Evolutionary conservation across 2,888 invertebrate genomes (phyloP), one percentile per base, ranked within the genome.

Genomic region (Nomada lathburiana): DNA sequence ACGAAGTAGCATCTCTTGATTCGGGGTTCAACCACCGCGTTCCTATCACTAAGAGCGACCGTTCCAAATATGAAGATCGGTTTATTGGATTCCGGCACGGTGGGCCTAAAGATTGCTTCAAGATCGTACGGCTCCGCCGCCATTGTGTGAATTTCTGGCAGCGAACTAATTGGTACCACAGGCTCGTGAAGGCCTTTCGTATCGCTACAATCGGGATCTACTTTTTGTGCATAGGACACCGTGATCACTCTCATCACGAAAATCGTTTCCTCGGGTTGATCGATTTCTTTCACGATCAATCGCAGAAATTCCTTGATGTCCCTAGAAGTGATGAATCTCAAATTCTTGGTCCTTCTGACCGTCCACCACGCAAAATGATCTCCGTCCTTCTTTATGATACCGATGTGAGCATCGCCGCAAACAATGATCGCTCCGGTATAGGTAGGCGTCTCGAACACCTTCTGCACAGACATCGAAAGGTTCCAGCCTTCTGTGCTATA

Each of bases 321-420:
- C 20, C 89, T 79, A 0, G 92, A 90, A 10, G 89, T 90, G 13
- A 92, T 79, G 7, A 93, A 88, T 26, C 91, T 86, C 0, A 94
- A 29, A 29, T 87, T 90, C 44, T 93, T 92, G 3, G 90, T 92
- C 0, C 83, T 79, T 0, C 72, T 71, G 0, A 92, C 76, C 0
- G 86, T 77, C 93, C 93, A 94, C 94, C 94, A 94, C 2, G 92
- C 92, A n/a, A 91, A 94, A 55, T 88, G 88, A 65, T 91, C 92
- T 0, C 68, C 65, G 0, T 86, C 77, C 13, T 74, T 90, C 53
- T 90, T 92, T 87, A 90, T 90, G 0, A 92, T 76, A 0, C 92
- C 94, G 3, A 94, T 82, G 44, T 93, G 93, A 2, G 86, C 73
- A 9, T 89, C 84, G 1, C 84, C 90, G 47, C 92, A 92, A 9